These are phyloP conservation scores for Drosophila infuscata DNA, from an alignment of 2,888 invertebrate species.

Conservation along the genomic window DNA sequence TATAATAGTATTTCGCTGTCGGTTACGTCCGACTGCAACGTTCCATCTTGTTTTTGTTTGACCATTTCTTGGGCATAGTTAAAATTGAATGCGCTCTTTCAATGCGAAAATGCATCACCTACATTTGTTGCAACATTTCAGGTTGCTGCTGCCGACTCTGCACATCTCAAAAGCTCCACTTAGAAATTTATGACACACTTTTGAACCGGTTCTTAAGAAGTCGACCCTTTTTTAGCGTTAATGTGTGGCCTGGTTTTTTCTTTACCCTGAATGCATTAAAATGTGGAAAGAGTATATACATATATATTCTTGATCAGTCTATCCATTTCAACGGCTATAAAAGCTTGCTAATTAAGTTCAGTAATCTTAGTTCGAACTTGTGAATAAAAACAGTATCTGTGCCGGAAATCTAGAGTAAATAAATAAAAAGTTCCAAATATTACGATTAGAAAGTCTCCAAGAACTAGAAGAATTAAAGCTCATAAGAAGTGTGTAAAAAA, in stretches of 20 bases:
- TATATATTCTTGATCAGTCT: not conserved
- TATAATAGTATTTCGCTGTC: too few relatives aligned
- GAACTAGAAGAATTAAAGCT: too few relatives aligned
- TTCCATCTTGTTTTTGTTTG: too few relatives aligned
- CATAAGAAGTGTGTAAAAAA: too few relatives aligned
- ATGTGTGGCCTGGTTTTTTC: not conserved
- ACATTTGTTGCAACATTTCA: slow-evolving; percentile 4
- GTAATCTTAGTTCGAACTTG: too few relatives aligned
- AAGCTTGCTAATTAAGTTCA: too few relatives aligned
- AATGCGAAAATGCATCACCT: slow-evolving; percentile 4
- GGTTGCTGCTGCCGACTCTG: not conserved
- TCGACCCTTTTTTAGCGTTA: not conserved
- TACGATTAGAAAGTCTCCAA: too few relatives aligned
- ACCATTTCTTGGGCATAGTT: not conserved
- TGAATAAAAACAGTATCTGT: too few relatives aligned
- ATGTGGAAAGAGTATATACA: not conserved
- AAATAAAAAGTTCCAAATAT: too few relatives aligned
- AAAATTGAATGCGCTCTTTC: slow-evolving; percentile 5
- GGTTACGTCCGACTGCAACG: too few relatives aligned
- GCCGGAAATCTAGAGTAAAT: too few relatives aligned
- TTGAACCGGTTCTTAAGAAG: not conserved
- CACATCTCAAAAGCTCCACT: not conserved
- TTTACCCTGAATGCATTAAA: not conserved
- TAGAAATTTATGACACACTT: not conserved
- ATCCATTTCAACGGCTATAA: too few relatives aligned